Evolutionary conservation across 1,140 invertebrate genomes (phyloP), one percentile per base, ranked within the genome.

Genomic region (Drosophila biarmipes): DNA sequence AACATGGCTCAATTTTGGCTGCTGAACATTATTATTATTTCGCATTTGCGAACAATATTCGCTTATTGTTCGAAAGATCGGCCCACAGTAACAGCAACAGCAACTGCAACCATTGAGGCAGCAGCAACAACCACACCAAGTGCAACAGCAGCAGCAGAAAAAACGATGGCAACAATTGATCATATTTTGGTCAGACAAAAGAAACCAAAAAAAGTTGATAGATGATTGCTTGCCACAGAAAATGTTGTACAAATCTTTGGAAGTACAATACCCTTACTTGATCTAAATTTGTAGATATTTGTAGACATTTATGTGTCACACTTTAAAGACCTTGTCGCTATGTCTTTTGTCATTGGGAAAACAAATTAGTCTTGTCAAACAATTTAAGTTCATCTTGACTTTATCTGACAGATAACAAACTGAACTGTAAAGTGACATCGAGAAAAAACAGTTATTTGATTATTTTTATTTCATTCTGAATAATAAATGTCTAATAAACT

Each of bases 21-120:
- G 62, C 57, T 74, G 67, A 84, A 87, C 84, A 87, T 89, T 82
- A 89, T 82, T 82, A 82, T 87, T 87, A 87, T 82, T 86, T 87
- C 74, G 78, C 63, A 73, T 78, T 82, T 82, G 61, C 71, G 75
- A 73, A 78, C 77, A 79, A 78, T 78, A 78, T 77, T 81, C 46
- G 73, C 45, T 76, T 73, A 63, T 68, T 80, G 68, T 78, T 78
- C 37, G 56, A 61, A 52, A 64, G 68, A 72, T 64, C 54, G 68
- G 49, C 51, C 57, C 43, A 10, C 38, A 75, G 42, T 51, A 78
- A 63, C 52, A 40, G 38, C 43, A 31, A 17, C 19, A 53, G 17
- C 31, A 27, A 29, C 7, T 24, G 21, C 24, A 7, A 7, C 14
- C 45, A 48, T 40, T 40, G 38, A 17, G 15, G n/a, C 24, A 62